Evolutionary conservation across 2,113 vertebrate genomes (phyloP).

Genomic region (Camelus bactrianus): DNA sequence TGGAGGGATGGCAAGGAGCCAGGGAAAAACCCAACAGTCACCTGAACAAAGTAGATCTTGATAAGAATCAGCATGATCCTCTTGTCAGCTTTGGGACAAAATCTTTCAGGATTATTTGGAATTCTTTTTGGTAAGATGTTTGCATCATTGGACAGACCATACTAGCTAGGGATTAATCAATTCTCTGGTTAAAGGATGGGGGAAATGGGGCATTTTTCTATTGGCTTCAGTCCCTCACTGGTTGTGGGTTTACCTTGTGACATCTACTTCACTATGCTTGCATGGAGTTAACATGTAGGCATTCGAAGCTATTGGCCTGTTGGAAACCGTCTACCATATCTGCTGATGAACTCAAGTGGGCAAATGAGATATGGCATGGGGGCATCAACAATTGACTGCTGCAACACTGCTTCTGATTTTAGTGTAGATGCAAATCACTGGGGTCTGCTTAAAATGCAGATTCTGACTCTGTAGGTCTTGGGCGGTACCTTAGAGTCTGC

Average conservation of each 20-base stretch:
- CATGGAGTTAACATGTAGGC: background rate
- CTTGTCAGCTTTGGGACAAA: conserved; percentile 48
- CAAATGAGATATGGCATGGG: background rate
- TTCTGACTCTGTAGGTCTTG: background rate
- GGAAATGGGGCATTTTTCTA: background rate
- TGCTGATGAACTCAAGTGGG: conserved; percentile 8
- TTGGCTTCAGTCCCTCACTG: background rate
- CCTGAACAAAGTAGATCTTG: conserved; percentile 51
- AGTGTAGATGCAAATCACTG: background rate
- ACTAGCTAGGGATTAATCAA: background rate
- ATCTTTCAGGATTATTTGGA: conserved; percentile 48
- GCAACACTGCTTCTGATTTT: background rate
- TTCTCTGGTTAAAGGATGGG: background rate
- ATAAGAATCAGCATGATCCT: conserved; percentile 41
- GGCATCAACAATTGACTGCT: background rate
- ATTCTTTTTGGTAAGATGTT: conserved; percentile 47
- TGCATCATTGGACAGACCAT: conserved; percentile 20
- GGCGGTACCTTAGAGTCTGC: background rate
- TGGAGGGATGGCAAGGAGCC: conserved; percentile 54
- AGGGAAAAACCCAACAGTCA: conserved; percentile 58
- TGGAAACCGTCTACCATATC: background rate
- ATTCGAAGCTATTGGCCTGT: background rate
- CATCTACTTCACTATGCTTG: background rate
- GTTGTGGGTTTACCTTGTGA: background rate
- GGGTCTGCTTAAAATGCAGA: background rate